Conservation (phyloP, 1,140 invertebrate genomes). For the Cyclina sinensis region DNA sequence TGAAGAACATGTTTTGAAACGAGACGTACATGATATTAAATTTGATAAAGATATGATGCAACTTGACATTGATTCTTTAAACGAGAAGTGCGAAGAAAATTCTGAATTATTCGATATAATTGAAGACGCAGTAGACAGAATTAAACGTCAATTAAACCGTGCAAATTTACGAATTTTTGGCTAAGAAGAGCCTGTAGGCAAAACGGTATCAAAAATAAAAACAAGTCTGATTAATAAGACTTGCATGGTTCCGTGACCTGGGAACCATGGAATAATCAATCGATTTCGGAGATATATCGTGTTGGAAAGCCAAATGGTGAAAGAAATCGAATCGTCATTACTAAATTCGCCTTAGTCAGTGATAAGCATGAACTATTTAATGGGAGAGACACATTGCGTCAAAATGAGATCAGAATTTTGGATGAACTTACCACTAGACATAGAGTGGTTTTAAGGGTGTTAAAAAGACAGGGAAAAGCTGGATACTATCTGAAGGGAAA, state of each 20-base stretch:
- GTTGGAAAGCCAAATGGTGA: not conserved
- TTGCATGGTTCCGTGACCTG: not conserved
- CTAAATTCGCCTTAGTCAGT: not conserved
- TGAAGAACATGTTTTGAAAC: not conserved
- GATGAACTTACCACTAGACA: not conserved
- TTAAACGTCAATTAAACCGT: not conserved
- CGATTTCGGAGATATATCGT: not conserved
- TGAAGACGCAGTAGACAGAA: not conserved
- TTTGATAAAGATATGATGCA: not conserved
- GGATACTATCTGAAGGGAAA: not conserved
- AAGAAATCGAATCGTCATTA: not conserved
- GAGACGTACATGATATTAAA: too few species aligned
- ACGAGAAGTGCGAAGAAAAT: not conserved
- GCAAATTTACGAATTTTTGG: not conserved
- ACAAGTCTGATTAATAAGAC: not conserved
- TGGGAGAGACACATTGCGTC: not conserved
- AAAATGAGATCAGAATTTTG: conserved; percentile 1
- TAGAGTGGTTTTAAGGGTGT: not conserved
- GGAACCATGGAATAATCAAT: not conserved
- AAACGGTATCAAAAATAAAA: not conserved
- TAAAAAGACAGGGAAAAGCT: not conserved
- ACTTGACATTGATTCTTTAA: not conserved
- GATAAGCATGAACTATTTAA: conserved; percentile 1
- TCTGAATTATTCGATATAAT: not conserved
- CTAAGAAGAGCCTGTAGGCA: not conserved